A percentile compares a stretch with the other conserved stretches of the same genome.
phyloP scores from a whole-genome alignment of 2,888 invertebrate species.

The Emmelina monodactyla region DNA sequence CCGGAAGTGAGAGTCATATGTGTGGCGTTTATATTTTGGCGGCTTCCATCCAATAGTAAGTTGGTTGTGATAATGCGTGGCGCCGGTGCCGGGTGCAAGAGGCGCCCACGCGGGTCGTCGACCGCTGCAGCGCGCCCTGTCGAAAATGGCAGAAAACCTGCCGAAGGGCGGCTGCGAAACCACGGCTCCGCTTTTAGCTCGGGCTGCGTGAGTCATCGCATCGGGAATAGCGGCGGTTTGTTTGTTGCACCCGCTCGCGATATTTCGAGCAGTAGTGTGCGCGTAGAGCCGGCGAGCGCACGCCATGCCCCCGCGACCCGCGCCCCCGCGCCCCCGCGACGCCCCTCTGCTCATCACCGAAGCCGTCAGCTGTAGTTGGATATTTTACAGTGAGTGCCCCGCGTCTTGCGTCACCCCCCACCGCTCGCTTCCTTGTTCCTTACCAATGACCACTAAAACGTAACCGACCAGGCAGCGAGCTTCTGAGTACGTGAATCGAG shows the following conservation, averaged over 20 bases:
- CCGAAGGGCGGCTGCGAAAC: slow-evolving; percentile 63
- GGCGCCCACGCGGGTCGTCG: slow-evolving; percentile 51
- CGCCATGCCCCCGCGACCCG: slow-evolving; percentile 57
- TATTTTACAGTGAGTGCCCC: slow-evolving; percentile 73
- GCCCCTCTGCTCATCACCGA: slow-evolving; percentile 69
- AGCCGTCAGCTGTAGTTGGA: slow-evolving; percentile 77
- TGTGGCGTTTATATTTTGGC: too few species aligned
- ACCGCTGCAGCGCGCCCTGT: slow-evolving; percentile 54
- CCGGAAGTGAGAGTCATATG: too few species aligned
- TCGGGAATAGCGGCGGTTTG: slow-evolving; percentile 61
- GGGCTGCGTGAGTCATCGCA: slow-evolving; percentile 58
- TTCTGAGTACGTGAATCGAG: too few species aligned
- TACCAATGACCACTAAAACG: slow-evolving; percentile 4
- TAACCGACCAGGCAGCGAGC: too few species aligned
- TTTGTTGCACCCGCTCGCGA: slow-evolving; percentile 61
- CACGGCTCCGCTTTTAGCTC: slow-evolving; percentile 63
- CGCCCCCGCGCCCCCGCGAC: slow-evolving; percentile 57
- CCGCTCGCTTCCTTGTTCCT: slow-evolving; percentile 18
- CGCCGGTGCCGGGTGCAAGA: slow-evolving; percentile 46
- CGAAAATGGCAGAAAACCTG: slow-evolving; percentile 57
- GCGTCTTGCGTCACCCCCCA: slow-evolving; percentile 23
- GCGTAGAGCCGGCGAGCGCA: slow-evolving; percentile 42
- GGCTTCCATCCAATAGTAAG: too few species aligned
- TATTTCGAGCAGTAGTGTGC: slow-evolving; percentile 57
- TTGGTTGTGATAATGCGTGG: too few species aligned